phyloP scores from a whole-genome alignment of 2,113 vertebrate genomes.

The Xiphorhynchus elegans region DNA sequence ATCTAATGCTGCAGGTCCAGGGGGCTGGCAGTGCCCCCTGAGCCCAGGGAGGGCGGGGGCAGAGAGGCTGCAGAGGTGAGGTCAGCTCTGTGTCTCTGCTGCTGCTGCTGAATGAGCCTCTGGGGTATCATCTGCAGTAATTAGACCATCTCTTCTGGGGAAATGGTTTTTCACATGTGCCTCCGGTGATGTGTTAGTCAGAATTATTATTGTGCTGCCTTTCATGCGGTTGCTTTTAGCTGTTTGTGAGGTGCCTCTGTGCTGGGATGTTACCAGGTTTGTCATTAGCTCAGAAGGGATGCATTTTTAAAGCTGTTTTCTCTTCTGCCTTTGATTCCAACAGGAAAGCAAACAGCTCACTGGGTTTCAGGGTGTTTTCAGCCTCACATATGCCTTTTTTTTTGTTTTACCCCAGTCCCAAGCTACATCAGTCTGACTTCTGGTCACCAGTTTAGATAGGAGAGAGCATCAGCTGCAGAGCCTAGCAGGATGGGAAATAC shows the following conservation, averaged over 20 bases:
- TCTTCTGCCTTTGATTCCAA: conserved; percentile 38
- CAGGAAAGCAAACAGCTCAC: conserved; percentile 23
- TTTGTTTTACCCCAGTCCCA: not conserved
- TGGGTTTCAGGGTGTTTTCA: not conserved
- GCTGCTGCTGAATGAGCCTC: not conserved
- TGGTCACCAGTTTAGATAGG: not conserved
- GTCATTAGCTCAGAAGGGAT: not conserved
- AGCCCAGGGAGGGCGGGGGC: not conserved
- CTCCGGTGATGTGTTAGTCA: not conserved
- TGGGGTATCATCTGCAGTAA: not conserved
- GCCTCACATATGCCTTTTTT: not conserved
- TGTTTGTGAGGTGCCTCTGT: not conserved
- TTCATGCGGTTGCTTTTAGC: not conserved
- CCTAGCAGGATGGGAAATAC: not conserved
- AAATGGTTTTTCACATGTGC: not conserved
- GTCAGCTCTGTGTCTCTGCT: not conserved
- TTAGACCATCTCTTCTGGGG: not conserved
- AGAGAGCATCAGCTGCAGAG: not conserved
- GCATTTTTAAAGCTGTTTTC: conserved; percentile 53
- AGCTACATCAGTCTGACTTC: not conserved
- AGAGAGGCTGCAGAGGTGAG: not conserved
- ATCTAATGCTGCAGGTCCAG: not conserved
- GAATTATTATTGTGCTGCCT: conserved; percentile 6
- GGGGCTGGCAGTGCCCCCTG: not conserved
- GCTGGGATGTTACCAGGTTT: not conserved